These are phyloP conservation scores for Centropus unirufus DNA, from an alignment of 2,113 vertebrate genomes.

Conservation along the genomic window DNA sequence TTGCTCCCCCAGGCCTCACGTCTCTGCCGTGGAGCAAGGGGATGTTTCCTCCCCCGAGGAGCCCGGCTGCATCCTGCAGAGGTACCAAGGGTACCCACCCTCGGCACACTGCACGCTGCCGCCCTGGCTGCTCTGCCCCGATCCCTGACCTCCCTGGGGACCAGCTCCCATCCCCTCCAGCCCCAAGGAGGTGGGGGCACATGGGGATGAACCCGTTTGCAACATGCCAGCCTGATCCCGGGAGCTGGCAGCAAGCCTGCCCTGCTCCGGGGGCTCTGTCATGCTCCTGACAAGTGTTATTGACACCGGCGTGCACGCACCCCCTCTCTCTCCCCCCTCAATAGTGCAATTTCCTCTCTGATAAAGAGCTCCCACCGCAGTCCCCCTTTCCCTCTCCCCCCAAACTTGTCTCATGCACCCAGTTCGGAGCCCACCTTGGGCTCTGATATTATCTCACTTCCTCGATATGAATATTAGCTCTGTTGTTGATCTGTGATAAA, in stretches of 20 bases:
- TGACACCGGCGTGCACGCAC: not conserved
- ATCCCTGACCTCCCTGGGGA: not conserved
- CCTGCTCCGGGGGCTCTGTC: not conserved
- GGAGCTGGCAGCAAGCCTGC: not conserved
- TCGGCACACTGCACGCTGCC: not conserved
- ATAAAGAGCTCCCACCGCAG: constrained; percentile 29
- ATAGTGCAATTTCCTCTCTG: constrained; percentile 12
- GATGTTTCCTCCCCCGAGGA: not conserved
- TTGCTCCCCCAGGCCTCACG: accelerated
- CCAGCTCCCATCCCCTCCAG: not conserved
- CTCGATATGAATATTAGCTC: constrained; percentile 21
- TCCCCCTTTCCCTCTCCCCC: constrained; percentile 1
- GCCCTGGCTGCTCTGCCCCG: not conserved
- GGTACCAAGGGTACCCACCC: not conserved
- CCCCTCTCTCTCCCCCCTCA: not conserved
- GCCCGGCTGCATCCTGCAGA: not conserved
- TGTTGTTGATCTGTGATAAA: constrained; percentile 36
- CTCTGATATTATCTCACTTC: constrained; percentile 64
- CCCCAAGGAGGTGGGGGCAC: not conserved
- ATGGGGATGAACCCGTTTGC: accelerated
- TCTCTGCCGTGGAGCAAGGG: accelerated
- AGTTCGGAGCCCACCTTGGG: constrained; percentile 6
- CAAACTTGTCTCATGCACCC: not conserved
- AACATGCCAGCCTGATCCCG: accelerated
- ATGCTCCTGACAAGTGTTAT: not conserved